Percentiles rank a stretch among this genome's conserved stretches.
phyloP scores from a whole-genome alignment of 2,888 invertebrate species.

The Diabrotica balteata region DNA sequence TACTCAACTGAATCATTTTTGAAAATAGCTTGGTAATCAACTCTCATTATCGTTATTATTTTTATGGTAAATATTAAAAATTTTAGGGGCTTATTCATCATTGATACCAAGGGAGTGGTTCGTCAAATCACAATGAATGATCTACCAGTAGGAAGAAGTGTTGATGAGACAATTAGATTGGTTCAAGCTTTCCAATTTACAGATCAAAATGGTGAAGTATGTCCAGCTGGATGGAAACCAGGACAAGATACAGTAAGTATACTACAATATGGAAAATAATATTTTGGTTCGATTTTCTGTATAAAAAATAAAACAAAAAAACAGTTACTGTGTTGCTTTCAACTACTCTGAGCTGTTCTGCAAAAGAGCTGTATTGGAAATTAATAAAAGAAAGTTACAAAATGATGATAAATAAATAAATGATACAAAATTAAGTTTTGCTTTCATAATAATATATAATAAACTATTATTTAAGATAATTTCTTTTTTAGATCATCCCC shows the following conservation, averaged over 20 bases:
- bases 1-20: no score
- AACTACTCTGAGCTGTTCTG: background rate
- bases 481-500: conserved; percentile 76
- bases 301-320: no score
- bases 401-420: no score
- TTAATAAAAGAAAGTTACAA: no score
- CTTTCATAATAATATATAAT: no score
- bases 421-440: no score
- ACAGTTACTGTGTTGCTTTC: background rate
- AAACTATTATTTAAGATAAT: conserved; percentile 29
- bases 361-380: no score
- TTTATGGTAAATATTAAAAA: no score
- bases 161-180: conserved; percentile 91
- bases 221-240: conserved; percentile 95
- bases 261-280: background rate
- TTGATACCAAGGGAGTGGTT: conserved; percentile 86
- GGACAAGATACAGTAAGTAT: conserved; percentile 84
- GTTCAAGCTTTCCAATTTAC: conserved; percentile 97
- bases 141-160: conserved; percentile 90
- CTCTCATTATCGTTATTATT: no score
- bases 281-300: background rate
- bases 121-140: conserved; percentile 98
- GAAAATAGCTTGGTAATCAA: no score
- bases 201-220: conserved; percentile 91
- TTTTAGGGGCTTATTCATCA: conserved; percentile 86